Base-by-base conservation (phyloP, 2,888 invertebrate species). In the Taphrorychus bicolor region DNA sequence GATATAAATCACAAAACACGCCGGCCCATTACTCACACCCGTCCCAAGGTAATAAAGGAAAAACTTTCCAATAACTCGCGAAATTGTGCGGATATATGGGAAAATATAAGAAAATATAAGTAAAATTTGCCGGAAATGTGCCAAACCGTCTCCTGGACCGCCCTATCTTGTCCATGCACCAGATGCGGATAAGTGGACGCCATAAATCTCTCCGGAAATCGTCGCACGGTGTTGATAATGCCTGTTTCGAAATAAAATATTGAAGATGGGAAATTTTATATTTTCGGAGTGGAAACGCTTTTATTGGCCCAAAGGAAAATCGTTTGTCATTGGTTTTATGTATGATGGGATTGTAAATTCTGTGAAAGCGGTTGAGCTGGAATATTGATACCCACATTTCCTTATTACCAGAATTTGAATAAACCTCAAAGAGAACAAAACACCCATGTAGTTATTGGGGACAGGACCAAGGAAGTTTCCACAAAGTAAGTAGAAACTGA, bases 181-280 rank as follows among this genome's bases (percentile, higher is more conserved):
- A 57, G 64, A 45, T 64, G 64, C 53, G 18, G 42, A 42, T 64
- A 59, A 64, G 59, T 64, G 59, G 42, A 42, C 42, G 3, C 45
- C 23, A 59, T 64, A 64, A 64, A 64, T 64, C 64, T 42, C 18
- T 22, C 17, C 9, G 24, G 22, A 42, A 64, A 53, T 52, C 42
- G 51, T 64, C 59, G 64, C 64, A 58, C 49, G 58, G 59, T 64
- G 64, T 42, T 58, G 64, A 58, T 64, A 64, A 64, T 64, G 58
- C 64, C 64, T 64, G 64, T 64, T 64, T 64, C 64, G 64, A 64
- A 64, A 64, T 64, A 64, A 64, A 59, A 64, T 59, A 64, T 64
- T 59, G 64, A 41, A 51, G 24, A 21, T 32, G 41, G 22, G 40
- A 57, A 51, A 9, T 51, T 63, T 64, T 64, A 52, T 64, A 53